These are phyloP conservation scores for Centroberyx gerrardi DNA, from an alignment of 2,797 vertebrate genomes.

Conservation along the genomic window DNA sequence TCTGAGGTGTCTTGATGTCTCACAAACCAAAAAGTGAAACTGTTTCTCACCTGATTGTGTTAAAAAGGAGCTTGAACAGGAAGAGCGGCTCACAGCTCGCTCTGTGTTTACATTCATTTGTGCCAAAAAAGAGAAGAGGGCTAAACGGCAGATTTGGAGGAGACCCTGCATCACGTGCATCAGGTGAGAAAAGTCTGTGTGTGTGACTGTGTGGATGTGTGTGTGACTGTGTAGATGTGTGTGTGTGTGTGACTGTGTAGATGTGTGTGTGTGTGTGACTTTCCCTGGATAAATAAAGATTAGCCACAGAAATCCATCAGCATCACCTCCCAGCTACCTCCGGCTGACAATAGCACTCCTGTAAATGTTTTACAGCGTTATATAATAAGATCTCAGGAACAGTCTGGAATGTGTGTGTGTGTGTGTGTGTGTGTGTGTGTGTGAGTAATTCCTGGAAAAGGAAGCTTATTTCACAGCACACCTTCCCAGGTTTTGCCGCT, in stretches of 20 bases:
- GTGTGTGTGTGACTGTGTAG: conserved; percentile 7
- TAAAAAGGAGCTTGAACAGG: too few relatives aligned
- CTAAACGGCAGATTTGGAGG: too few relatives aligned
- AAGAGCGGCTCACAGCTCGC: too few relatives aligned
- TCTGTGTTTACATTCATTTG: too few relatives aligned
- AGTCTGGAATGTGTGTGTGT: not conserved
- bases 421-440: not conserved
- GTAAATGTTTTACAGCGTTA: conserved; percentile 51
- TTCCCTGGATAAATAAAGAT: conserved; percentile 47
- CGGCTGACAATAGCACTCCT: conserved; percentile 20
- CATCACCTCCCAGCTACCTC: conserved; percentile 26
- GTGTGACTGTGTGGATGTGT: too few relatives aligned
- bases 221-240: not conserved
- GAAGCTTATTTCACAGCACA: conserved; percentile 25
- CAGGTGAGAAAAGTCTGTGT: too few relatives aligned
- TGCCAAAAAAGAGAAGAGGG: too few relatives aligned
- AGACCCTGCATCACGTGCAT: too few relatives aligned
- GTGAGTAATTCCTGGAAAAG: conserved; percentile 15
- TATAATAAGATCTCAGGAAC: conserved; percentile 3
- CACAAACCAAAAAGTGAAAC: too few relatives aligned
- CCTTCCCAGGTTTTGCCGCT: too few relatives aligned
- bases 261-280: not conserved
- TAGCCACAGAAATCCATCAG: not conserved
- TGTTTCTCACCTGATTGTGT: too few relatives aligned
- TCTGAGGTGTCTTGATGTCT: too few relatives aligned